Percentiles rank a stretch among this genome's conserved stretches.
phyloP scores from a whole-genome alignment of 2,113 vertebrate genomes.

The Seriola aureovittata region DNA sequence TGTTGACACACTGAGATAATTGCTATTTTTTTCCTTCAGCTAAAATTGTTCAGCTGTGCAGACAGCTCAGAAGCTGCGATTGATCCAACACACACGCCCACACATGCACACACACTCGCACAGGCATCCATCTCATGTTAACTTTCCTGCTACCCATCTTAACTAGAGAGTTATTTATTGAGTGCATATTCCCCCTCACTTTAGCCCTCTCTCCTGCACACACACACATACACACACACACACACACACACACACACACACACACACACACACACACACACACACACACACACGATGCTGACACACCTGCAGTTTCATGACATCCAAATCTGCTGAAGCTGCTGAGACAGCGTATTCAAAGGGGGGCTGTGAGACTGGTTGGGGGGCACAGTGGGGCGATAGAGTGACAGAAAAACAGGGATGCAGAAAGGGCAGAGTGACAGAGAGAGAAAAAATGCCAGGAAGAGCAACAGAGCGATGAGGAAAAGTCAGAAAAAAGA shows the following conservation, averaged over 20 bases:
- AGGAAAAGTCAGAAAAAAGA: slow-evolving; percentile 51
- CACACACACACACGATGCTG: slow-evolving; percentile 51
- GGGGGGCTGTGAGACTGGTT: slow-evolving; percentile 33
- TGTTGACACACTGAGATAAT: slow-evolving; percentile 58
- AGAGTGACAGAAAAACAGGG: slow-evolving; percentile 64
- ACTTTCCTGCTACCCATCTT: slow-evolving; percentile 58
- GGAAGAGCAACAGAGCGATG: slow-evolving; percentile 62
- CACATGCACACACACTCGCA: slow-evolving; percentile 11
- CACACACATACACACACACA: slow-evolving; percentile 27
- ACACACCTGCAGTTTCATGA: slow-evolving; percentile 75
- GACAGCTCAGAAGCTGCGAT: slow-evolving; percentile 28
- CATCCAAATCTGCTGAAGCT: slow-evolving; percentile 74
- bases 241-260: slow-evolving; percentile 60
- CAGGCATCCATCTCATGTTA: slow-evolving; percentile 51
- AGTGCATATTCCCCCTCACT: slow-evolving; percentile 42
- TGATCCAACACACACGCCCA: slow-evolving; percentile 43
- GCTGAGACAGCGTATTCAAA: slow-evolving; percentile 73
- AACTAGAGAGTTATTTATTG: slow-evolving; percentile 71
- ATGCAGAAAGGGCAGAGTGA: slow-evolving; percentile 64
- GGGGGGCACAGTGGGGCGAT: slow-evolving; percentile 35
- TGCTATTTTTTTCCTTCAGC: slow-evolving; percentile 40
- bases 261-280: slow-evolving; percentile 26
- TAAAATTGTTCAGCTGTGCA: slow-evolving; percentile 41
- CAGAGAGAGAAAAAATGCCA: slow-evolving; percentile 48
- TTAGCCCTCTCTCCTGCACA: slow-evolving; percentile 11